Evolutionary conservation across 2,113 vertebrate species (phyloP).

Genomic region (Callocephalon fimbriatum): DNA sequence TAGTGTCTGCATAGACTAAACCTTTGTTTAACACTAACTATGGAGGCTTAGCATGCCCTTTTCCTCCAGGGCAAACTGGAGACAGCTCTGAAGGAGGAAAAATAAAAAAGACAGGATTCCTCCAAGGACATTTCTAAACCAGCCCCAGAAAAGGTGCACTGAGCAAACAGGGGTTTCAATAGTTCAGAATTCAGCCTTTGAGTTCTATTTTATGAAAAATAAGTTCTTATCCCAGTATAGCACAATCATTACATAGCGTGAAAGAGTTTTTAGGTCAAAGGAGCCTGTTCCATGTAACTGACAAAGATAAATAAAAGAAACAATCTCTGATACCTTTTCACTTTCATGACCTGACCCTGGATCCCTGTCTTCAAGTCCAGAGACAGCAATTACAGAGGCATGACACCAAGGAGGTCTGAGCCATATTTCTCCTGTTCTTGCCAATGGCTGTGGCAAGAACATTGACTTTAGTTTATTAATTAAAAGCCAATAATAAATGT

Average conservation of each 20-base stretch:
- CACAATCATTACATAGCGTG: neutral
- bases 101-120: neutral
- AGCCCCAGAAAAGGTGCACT: neutral
- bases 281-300: neutral
- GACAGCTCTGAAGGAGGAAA: neutral
- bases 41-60: neutral
- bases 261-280: neutral
- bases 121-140: neutral
- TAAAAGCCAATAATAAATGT: neutral
- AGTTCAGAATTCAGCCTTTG: neutral
- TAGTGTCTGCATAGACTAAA: neutral
- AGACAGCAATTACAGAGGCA: neutral
- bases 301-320: neutral
- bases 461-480: neutral
- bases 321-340: neutral
- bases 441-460: neutral
- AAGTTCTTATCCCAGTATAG: neutral
- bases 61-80: neutral
- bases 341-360: neutral
- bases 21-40: neutral
- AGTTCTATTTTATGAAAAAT: neutral
- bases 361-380: neutral
- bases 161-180: neutral
- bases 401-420: neutral
- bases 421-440: neutral